Percentiles rank a stretch among this genome's conserved stretches.
Conservation (phyloP, 2,797 vertebrate genomes). For the Potorous gilbertii region DNA sequence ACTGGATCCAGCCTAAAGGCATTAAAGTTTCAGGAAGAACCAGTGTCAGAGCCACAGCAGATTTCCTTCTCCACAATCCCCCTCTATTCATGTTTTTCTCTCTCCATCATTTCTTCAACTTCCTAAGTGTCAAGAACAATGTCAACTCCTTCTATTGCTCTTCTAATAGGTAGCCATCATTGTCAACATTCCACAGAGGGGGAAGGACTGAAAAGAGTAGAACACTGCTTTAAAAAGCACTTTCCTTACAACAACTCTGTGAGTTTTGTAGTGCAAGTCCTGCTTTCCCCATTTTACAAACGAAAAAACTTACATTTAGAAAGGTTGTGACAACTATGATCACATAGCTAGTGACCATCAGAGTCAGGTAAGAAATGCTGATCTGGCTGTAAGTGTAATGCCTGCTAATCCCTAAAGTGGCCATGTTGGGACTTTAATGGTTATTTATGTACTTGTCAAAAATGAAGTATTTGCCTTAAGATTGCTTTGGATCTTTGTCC, state of each 20-base stretch:
- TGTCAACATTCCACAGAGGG: background rate
- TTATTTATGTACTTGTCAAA: slow-evolving; percentile 36
- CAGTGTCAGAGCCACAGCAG: background rate
- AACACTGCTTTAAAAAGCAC: background rate
- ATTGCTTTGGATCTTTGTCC: slow-evolving; percentile 30
- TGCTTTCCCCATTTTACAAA: background rate
- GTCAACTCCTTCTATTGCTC: background rate
- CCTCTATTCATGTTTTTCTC: background rate
- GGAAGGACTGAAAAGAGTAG: background rate
- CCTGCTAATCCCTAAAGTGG: background rate
- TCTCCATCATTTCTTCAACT: background rate
- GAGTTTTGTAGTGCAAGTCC: background rate
- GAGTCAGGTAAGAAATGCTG: background rate
- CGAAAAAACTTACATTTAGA: background rate
- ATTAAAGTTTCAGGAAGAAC: background rate
- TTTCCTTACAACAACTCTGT: background rate
- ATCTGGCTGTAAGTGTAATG: background rate
- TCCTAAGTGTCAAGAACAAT: background rate
- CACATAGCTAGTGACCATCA: background rate
- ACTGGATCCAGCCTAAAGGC: background rate
- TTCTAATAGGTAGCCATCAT: background rate
- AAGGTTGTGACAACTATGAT: background rate
- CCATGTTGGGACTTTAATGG: slow-evolving; percentile 9
- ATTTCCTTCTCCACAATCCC: background rate
- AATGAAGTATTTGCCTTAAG: slow-evolving; percentile 48